Percentiles rank a stretch among this genome's conserved stretches.
Conservation (phyloP, 1,140 invertebrate species). For the Brachionus manjavacas region DNA sequence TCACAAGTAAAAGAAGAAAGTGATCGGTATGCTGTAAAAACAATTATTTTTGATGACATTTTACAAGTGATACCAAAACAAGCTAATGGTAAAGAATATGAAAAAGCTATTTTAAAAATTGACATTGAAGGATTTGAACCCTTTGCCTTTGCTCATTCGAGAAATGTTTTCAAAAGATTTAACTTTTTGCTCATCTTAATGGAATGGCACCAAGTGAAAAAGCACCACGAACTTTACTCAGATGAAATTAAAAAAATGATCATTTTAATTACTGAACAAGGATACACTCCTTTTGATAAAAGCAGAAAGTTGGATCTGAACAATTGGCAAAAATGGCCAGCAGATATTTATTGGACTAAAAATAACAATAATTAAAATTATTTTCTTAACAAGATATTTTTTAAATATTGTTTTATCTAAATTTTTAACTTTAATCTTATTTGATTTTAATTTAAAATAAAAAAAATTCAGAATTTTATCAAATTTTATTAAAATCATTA, state of each 20-base stretch:
- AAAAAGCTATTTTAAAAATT: slow-evolving; percentile 9
- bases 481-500: no score
- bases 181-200: background rate
- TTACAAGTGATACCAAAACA: background rate
- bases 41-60: slow-evolving; percentile 29
- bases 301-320: background rate
- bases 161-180: background rate
- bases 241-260: background rate
- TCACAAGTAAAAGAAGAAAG: background rate
- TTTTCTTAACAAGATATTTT: no score
- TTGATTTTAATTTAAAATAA: no score
- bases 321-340: background rate
- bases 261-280: background rate
- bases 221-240: background rate
- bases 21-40: background rate
- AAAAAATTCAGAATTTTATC: no score
- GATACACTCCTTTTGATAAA: background rate
- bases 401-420: no score
- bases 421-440: no score
- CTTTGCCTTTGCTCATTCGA: background rate
- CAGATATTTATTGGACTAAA: background rate
- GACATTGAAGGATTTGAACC: slow-evolving; percentile 11
- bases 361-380: background rate
- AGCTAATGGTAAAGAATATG: background rate
- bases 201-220: slow-evolving; percentile 2